phyloP scores from a whole-genome alignment of 53 echinoderm and acorn worm genomes.

The Echinometra lucunter region DNA sequence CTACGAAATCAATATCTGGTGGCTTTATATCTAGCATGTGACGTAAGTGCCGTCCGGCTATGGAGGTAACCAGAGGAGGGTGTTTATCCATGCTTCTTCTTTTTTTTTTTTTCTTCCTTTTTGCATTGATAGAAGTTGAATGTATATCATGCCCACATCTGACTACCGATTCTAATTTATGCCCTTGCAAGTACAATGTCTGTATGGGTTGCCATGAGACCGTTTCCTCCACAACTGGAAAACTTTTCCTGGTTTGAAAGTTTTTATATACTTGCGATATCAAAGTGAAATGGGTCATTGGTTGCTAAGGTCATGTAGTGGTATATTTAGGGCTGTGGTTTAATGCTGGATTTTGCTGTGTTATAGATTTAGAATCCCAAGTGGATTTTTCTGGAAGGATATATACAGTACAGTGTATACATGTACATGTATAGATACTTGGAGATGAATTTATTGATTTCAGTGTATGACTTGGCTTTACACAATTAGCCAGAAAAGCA shows the following conservation, averaged over 20 bases:
- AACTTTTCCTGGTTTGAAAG: slow-evolving; percentile 19
- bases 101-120: not conserved
- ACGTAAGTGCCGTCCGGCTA: slow-evolving; percentile 2
- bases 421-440: too few relatives aligned
- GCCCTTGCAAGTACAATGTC: slow-evolving; percentile 3
- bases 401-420: too few relatives aligned
- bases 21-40: slow-evolving; percentile 15
- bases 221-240: slow-evolving; percentile 4
- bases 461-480: too few relatives aligned
- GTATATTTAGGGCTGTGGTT: not conserved
- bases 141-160: not conserved
- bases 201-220: slow-evolving; percentile 1
- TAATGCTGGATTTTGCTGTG: not conserved
- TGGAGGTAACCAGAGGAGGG: slow-evolving; percentile 10
- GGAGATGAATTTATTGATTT: too few relatives aligned
- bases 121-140: slow-evolving; percentile 24
- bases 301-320: not conserved
- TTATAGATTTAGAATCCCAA: not conserved
- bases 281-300: not conserved
- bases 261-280: not conserved
- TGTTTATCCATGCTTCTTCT: slow-evolving; percentile 3
- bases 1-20: not conserved
- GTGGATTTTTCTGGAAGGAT: not conserved
- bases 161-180: slow-evolving; percentile 9
- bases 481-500: too few relatives aligned